These are phyloP conservation scores for Adineta ricciae DNA, from an alignment of 2,888 invertebrate genomes.

Conservation along the genomic window DNA sequence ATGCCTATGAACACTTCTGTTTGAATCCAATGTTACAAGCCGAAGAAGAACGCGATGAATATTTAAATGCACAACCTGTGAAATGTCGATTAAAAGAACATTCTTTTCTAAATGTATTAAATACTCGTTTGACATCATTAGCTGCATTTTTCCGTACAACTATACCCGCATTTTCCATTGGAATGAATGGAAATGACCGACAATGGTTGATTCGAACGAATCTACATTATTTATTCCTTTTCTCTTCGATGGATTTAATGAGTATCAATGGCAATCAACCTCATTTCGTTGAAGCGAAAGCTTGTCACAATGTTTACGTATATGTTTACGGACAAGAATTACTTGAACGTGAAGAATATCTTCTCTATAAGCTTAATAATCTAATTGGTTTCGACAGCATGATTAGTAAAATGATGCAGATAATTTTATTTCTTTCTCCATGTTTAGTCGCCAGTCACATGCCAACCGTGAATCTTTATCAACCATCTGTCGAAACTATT, in stretches of 20 bases:
- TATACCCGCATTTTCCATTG: not conserved
- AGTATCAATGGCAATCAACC: not conserved
- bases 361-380: not conserved
- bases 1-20: not conserved
- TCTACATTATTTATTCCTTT: not conserved
- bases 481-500: not conserved
- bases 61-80: not conserved
- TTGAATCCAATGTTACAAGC: not conserved
- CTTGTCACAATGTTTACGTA: not conserved
- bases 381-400: not conserved
- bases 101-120: not conserved
- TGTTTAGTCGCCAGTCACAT: not conserved
- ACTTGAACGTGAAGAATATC: not conserved
- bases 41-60: not conserved
- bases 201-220: not conserved
- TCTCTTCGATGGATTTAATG: not conserved
- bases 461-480: not conserved
- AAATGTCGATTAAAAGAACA: conserved; percentile 6
- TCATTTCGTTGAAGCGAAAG: not conserved
- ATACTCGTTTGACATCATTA: not conserved
- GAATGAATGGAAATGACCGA: not conserved
- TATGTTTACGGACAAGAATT: not conserved
- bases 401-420: not conserved
- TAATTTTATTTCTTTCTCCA: not conserved
- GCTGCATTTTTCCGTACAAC: not conserved